Base-by-base conservation (phyloP, 2,888 invertebrate species). In the Spodoptera picta region DNA sequence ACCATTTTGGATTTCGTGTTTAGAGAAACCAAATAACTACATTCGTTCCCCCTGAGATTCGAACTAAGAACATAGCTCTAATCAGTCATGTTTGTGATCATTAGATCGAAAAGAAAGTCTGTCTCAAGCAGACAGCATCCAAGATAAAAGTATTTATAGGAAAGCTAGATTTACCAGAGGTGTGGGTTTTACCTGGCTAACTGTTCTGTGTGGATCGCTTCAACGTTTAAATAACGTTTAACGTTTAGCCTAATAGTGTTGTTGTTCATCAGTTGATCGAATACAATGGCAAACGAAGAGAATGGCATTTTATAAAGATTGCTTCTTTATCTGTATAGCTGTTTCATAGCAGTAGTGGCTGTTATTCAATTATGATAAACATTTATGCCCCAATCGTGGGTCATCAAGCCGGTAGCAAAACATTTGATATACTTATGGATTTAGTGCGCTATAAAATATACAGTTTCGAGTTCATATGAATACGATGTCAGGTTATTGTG, bases 331-430 rank as follows among this genome's bases (percentile, higher is more conserved):
- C 52, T 31, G 57, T 57, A 64, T 73, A 62, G 70, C 68, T 51
- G 61, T 65, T 60, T 44, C 61, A 60, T 45, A 50, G 49, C 14
- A 60, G 51, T 53, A 61, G 65, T 66, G 45, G 52, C 11, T 66
- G 57, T 31, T 60, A 56, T 69, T 69, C 47, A 65, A 70, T 68
- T 69, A 66, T 56, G 12, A 61, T 62, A 14, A 65, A 60, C 62
- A 7, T 65, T 70, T 61, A 55, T 58, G 61, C 4, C n/a, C 11
- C 36, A 4, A 66, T 63, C 10, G 12, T 50, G n/a, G 46, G 14
- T 36, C 50, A 49, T 64, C 14, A 54, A 4, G 45, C 42, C 7
- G 1, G 44, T 48, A 43, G 9, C 36, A 4, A 3, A 44, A 12
- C 36, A 7, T 43, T 56, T 36, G 31, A 12, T 46, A 46, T 46